Conservation (phyloP, 2,797 vertebrate species). For the Ptychobarbus kaznakovi region DNA sequence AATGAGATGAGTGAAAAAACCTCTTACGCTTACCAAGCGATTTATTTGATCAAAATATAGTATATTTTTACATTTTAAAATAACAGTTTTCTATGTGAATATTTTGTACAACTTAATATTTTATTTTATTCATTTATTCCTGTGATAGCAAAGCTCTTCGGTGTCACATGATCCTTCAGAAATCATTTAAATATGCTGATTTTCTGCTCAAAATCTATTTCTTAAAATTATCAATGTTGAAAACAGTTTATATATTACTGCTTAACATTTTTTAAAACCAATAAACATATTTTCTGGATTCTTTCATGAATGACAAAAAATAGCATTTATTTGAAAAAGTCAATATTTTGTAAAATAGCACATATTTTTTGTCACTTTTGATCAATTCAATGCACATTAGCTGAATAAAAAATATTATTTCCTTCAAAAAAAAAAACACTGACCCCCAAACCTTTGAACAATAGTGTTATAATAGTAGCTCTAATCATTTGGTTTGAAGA, state of each 20-base stretch:
- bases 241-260: not conserved
- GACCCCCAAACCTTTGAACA: not conserved
- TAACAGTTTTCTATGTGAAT: too few relatives aligned
- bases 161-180: not conserved
- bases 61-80: too few relatives aligned
- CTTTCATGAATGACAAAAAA: not conserved
- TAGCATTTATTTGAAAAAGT: not conserved
- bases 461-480: not conserved
- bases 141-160: not conserved
- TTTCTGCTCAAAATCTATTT: not conserved
- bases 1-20: not conserved
- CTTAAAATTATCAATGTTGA: not conserved
- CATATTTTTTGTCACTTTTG: not conserved
- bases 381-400: not conserved
- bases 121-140: too few relatives aligned
- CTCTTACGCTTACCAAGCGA: not conserved
- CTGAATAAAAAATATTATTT: not conserved
- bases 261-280: not conserved
- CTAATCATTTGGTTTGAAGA: not conserved
- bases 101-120: too few relatives aligned
- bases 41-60: not conserved
- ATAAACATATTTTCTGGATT: not conserved
- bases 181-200: not conserved
- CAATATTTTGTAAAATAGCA: not conserved
- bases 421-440: not conserved